Conservation (phyloP, 2,797 vertebrate genomes). For the Lagocephalus sceleratus region DNA sequence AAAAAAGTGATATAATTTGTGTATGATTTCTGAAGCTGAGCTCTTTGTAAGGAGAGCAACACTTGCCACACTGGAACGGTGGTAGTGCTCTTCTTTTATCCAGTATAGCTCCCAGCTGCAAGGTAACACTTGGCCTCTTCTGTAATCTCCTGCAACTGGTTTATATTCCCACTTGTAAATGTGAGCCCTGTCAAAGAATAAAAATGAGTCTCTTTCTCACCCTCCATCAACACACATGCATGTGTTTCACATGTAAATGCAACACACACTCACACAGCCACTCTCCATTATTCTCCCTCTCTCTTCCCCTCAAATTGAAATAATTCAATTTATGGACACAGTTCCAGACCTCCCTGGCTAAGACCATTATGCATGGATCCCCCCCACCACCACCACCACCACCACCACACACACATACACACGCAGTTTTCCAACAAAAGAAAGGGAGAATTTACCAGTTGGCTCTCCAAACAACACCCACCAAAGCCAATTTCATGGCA, state of each 20-base stretch:
- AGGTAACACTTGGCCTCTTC: slow-evolving; percentile 74
- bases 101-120: slow-evolving; percentile 52
- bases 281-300: slow-evolving; percentile 67
- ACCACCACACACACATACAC: neutral
- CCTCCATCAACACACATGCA: slow-evolving; percentile 53
- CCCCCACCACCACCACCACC: slow-evolving; percentile 34
- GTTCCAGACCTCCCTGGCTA: slow-evolving; percentile 74
- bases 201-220: slow-evolving; percentile 70
- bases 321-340: slow-evolving; percentile 78
- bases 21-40: slow-evolving; percentile 10
- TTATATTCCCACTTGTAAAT: slow-evolving; percentile 84
- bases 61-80: slow-evolving; percentile 11
- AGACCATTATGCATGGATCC: slow-evolving; percentile 74
- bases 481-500: slow-evolving; percentile 80
- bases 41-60: slow-evolving; percentile 12
- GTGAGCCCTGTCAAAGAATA: slow-evolving; percentile 79
- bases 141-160: slow-evolving; percentile 81
- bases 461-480: slow-evolving; percentile 78
- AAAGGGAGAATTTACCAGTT: slow-evolving; percentile 75
- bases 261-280: slow-evolving; percentile 54
- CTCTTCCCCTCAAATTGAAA: slow-evolving; percentile 74
- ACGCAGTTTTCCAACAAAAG: slow-evolving; percentile 62
- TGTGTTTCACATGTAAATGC: slow-evolving; percentile 68
- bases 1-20: neutral
- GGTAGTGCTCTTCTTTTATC: slow-evolving; percentile 10